Evolutionary conservation across 2,113 vertebrate species (phyloP), one percentile per base, ranked within the genome.

Genomic region (Grus americana): DNA sequence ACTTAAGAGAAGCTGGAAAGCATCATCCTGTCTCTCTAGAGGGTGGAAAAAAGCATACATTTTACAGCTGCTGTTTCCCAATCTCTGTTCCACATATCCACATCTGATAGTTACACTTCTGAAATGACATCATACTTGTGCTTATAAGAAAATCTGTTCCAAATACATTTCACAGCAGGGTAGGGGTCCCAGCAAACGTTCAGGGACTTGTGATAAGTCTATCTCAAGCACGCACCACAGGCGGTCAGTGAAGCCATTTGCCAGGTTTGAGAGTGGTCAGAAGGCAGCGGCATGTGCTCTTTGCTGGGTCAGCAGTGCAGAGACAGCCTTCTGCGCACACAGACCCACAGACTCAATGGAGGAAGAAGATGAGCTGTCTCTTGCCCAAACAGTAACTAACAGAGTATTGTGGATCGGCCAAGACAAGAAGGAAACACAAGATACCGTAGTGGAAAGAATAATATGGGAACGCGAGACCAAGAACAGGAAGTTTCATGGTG

Each of bases 261-360:
- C 30, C 6, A 21, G 63, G 50, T 40, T n/a, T 65, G 36, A 8
- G 17, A 34, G 50, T 1, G 0, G 34, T 21, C 58, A 26, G 50
- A n/a, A 71, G 36, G 29, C 57, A 58, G 57, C 4, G 1, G 36
- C 2, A 0, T 26, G 27, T 0, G 1, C 54, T 68, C 46, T 44
- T 46, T 22, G 36, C 58, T 66, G 46, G 19, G 38, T 17, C 6
- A 86, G 82, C 67, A 32, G n/a, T 7, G 24, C 50, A 13, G 21
- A 44, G 23, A 7, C n/a, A 52, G 63, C 57, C 23, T 65, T n/a
- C 27, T 15, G 36, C 57, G 40, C 15, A 9, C n/a, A 15, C 10
- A 15, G 3, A 57, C 40, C 18, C 29, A 29, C 65, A 34, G 36
- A 44, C 34, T 12, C 5, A 0, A 21, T 5, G 21, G n/a, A 68